Percentiles rank a stretch among this genome's conserved stretches.
These are phyloP conservation scores for Xenentodon cancila DNA, from an alignment of 2,797 vertebrate genomes.

Conservation along the genomic window DNA sequence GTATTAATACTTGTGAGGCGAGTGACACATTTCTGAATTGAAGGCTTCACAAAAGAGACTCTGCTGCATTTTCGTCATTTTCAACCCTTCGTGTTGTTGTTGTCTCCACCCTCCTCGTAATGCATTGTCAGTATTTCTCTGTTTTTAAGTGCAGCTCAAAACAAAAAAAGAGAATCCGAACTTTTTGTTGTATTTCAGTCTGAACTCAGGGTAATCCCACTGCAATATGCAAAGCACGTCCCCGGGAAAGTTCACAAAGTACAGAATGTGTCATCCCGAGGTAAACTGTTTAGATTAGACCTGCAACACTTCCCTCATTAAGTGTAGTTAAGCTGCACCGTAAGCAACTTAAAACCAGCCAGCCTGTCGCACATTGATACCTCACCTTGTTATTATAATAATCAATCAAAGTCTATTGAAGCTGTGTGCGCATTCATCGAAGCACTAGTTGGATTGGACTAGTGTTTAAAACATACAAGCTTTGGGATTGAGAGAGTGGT, in stretches of 20 bases:
- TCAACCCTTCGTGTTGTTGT: not conserved
- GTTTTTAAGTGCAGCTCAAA: not conserved
- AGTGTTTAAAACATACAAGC: slow-evolving; percentile 32
- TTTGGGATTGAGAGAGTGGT: slow-evolving; percentile 28
- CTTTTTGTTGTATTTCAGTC: no score
- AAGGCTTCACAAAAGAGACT: not conserved
- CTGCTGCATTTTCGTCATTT: not conserved
- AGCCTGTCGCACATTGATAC: slow-evolving; percentile 24
- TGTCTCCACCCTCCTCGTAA: no score
- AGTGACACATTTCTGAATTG: slow-evolving; percentile 8
- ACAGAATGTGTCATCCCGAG: no score
- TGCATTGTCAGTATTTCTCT: not conserved
- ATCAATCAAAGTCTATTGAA: slow-evolving; percentile 31
- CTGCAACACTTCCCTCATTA: not conserved
- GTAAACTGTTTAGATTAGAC: no score
- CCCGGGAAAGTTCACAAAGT: no score
- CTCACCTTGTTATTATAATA: slow-evolving; percentile 42
- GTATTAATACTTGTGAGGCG: not conserved
- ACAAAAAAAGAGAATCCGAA: no score
- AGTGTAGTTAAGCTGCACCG: slow-evolving; percentile 29
- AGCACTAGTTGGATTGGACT: not conserved
- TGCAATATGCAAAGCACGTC: no score
- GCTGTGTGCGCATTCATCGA: not conserved
- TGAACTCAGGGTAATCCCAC: no score
- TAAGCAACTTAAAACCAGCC: slow-evolving; percentile 29